These are phyloP conservation scores for Typhlomys cinereus DNA, from an alignment of 2,113 vertebrate species.

Conservation along the genomic window DNA sequence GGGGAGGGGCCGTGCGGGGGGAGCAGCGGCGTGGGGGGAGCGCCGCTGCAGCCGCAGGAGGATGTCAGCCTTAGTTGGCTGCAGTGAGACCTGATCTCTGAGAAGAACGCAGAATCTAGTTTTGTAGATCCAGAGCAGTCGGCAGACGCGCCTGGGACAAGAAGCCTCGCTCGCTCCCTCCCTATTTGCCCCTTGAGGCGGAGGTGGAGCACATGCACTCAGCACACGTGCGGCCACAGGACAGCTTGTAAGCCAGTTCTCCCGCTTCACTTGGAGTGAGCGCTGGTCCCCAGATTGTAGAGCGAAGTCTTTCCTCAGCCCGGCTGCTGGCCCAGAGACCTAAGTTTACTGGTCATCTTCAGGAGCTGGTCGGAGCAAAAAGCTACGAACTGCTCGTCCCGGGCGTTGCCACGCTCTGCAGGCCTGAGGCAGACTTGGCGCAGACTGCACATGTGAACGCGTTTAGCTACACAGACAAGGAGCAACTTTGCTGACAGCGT, in stretches of 20 bases:
- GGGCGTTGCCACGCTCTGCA: neutral
- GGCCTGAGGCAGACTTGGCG: neutral
- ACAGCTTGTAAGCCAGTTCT: too few species aligned
- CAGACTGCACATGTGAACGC: neutral
- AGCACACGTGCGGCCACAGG: too few species aligned
- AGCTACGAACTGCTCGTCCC: neutral
- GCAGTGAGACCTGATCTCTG: neutral
- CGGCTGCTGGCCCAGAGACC: neutral
- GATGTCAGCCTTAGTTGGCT: too few species aligned
- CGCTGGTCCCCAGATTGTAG: too few species aligned
- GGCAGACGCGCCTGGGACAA: neutral
- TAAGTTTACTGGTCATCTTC: too few species aligned
- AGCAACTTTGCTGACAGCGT: neutral
- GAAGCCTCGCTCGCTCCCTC: neutral
- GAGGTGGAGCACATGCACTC: too few species aligned
- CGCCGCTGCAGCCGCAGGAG: too few species aligned
- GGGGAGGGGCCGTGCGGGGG: too few species aligned
- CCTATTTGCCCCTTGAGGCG: neutral
- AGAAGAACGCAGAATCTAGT: neutral
- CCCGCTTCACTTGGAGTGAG: too few species aligned
- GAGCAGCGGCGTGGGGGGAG: too few species aligned
- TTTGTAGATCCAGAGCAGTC: neutral
- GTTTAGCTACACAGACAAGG: neutral
- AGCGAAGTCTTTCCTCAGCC: too few species aligned
- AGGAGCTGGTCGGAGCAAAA: too few species aligned